Evolutionary conservation across 64 coral and sea anemone genomes (phyloP), one percentile per base, ranked within the genome.

Genomic region (Pachyseris speciosa): DNA sequence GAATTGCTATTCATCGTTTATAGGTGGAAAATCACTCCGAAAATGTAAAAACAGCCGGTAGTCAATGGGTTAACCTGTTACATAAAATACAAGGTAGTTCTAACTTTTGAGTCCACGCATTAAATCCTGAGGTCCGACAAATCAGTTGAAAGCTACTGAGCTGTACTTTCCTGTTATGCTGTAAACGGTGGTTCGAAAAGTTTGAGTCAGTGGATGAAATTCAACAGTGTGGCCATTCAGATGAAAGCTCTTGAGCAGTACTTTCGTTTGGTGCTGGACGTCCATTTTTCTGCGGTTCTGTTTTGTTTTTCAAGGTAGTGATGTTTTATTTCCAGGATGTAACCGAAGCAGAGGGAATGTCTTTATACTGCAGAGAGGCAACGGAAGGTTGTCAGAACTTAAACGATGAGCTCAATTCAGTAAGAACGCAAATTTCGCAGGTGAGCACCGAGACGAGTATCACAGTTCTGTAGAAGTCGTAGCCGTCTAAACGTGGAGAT

Each of bases 271-370:
- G n/a, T n/a, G n/a, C n/a, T n/a, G n/a, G n/a, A n/a, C n/a, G n/a
- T n/a, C n/a, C n/a, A n/a, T n/a, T n/a, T n/a, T n/a, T n/a, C n/a
- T n/a, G n/a, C n/a, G n/a, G n/a, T n/a, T n/a, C n/a, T n/a, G n/a
- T n/a, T n/a, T n/a, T n/a, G n/a, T n/a, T n/a, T n/a, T n/a, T n/a
- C n/a, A n/a, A n/a, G n/a, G n/a, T n/a, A n/a, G n/a, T n/a, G n/a
- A n/a, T n/a, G n/a, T n/a, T n/a, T 34, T 41, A 10, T 47, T 91
- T 57, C 13, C 15, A 92, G 89, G 89, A 92, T 84, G 79, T 92
- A 33, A 55, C 78, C 2, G 78, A 40, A 51, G 89, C 78, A 10
- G 89, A 92, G 37, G 89, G 89, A 16, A 55, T 92, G 36, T 66
- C 45, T 9, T 64, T 92, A 9, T 92, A 50, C 64, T 80, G 66